These are phyloP conservation scores for Nephotettix cincticeps DNA, from an alignment of 1,140 invertebrate genomes.

Conservation along the genomic window DNA sequence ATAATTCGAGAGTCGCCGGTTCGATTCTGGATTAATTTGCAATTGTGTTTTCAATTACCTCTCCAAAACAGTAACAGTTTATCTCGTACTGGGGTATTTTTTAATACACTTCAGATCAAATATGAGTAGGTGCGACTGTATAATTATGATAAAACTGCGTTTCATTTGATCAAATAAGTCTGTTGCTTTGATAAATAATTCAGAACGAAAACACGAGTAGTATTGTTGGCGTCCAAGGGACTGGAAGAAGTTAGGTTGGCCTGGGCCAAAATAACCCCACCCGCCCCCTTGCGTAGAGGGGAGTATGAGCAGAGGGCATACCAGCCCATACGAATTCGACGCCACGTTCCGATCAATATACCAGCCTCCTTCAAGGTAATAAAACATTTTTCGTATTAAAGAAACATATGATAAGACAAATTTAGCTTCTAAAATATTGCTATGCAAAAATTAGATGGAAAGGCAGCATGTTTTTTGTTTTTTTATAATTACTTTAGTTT, in stretches of 20 bases:
- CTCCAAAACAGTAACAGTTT: no score
- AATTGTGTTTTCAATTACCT: no score
- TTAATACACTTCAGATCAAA: no score
- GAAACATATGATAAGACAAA: not conserved
- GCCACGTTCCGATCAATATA: constrained; percentile 34
- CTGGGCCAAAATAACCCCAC: constrained; percentile 33
- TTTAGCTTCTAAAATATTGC: not conserved
- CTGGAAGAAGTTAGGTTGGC: constrained; percentile 12
- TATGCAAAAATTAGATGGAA: not conserved
- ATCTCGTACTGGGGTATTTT: no score
- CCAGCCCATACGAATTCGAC: constrained; percentile 16
- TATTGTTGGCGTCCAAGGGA: constrained; percentile 17
- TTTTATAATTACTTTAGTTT: constrained; percentile 4
- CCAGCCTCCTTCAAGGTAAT: constrained; percentile 1
- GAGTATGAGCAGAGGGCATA: constrained; percentile 17
- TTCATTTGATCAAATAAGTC: no score
- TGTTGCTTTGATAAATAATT: constrained; percentile 10
- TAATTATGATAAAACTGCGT: no score
- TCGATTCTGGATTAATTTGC: no score
- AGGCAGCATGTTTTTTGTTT: not conserved
- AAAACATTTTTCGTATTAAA: not conserved
- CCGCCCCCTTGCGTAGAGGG: constrained; percentile 14
- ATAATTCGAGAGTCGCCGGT: no score
- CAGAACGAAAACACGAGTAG: constrained; percentile 13
- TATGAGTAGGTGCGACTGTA: no score